Conservation (phyloP, 2,888 invertebrate species). For the Acanthoscelides obtectus region DNA sequence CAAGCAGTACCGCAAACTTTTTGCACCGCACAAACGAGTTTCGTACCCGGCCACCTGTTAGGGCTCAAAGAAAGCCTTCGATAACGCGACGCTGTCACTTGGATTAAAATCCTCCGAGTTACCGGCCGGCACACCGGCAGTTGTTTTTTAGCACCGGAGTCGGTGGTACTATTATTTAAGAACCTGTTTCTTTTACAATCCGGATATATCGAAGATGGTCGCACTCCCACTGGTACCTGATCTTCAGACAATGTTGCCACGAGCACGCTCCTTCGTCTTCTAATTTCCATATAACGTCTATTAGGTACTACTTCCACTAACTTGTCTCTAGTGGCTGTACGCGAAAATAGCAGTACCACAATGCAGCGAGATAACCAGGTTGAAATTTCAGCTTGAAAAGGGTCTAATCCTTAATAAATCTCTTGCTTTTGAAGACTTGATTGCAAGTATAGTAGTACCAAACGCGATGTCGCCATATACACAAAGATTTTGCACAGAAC, state of each 20-base stretch:
- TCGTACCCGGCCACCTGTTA: not conserved
- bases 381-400: too few relatives aligned
- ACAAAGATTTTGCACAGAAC: too few relatives aligned
- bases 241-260: not conserved
- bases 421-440: not conserved
- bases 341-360: too few relatives aligned
- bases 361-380: too few relatives aligned
- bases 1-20: not conserved
- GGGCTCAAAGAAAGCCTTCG: not conserved
- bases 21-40: not conserved
- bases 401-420: not conserved
- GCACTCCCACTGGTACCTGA: not conserved
- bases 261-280: too few relatives aligned
- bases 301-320: too few relatives aligned
- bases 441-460: not conserved
- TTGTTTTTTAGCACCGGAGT: not conserved
- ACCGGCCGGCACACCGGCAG: not conserved
- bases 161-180: not conserved
- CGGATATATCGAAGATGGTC: not conserved
- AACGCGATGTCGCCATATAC: too few relatives aligned
- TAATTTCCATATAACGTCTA: too few relatives aligned
- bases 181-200: not conserved
- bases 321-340: too few relatives aligned
- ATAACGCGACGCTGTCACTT: not conserved
- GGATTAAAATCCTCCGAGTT: not conserved